These are phyloP conservation scores for Psephotus haematonotus DNA, from an alignment of 2,113 vertebrate species.

Conservation along the genomic window DNA sequence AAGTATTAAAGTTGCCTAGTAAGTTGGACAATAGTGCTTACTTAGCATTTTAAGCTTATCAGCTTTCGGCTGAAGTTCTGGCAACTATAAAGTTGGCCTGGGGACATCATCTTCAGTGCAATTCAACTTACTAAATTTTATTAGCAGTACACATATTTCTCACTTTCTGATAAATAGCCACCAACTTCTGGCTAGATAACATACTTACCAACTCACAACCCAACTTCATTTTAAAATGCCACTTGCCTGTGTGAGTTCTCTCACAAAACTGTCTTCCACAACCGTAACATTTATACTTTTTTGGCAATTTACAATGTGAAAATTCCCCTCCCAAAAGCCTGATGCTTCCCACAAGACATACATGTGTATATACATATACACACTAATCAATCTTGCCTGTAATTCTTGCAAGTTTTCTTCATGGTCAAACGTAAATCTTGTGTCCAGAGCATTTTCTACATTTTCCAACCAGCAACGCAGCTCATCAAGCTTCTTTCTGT, in stretches of 20 bases:
- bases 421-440: conserved; percentile 68
- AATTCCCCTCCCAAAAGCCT: neutral
- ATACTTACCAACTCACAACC: neutral
- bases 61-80: neutral
- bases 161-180: neutral
- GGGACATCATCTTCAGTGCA: neutral
- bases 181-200: neutral
- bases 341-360: neutral
- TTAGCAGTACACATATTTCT: neutral
- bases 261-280: neutral
- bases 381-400: conserved; percentile 74
- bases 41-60: neutral
- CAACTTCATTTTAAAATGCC: accelerated
- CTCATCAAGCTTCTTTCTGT: conserved; percentile 77
- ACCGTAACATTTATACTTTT: neutral
- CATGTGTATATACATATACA: neutral
- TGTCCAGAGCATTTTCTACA: conserved; percentile 73
- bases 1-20: neutral
- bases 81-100: neutral
- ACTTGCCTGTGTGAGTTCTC: neutral
- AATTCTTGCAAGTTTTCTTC: conserved; percentile 82
- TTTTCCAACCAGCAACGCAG: conserved; percentile 84
- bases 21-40: neutral
- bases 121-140: neutral
- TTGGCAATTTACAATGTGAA: neutral